Conservation (phyloP, 2,888 invertebrate species). For the Ectemnius cavifrons region DNA sequence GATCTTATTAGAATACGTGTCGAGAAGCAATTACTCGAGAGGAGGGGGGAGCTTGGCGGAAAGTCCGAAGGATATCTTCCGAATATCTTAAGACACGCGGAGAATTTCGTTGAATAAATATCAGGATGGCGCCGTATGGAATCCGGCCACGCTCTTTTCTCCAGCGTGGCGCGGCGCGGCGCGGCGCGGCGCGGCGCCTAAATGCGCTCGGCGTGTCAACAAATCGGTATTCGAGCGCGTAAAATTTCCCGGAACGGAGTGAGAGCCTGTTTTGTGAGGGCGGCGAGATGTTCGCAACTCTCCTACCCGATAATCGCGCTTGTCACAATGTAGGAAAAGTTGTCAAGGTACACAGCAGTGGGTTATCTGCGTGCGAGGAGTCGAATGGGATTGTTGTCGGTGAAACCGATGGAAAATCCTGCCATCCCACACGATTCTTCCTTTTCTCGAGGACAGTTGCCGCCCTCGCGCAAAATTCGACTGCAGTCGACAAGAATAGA, state of each 20-base stretch:
- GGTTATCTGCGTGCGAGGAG: conserved; percentile 31
- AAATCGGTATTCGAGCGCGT: conserved; percentile 48
- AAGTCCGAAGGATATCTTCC: conserved; percentile 19
- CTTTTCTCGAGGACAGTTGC: conserved; percentile 38
- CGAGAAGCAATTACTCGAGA: too few relatives aligned
- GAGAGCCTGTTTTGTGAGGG: conserved; percentile 27
- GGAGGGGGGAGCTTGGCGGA: conserved; percentile 11
- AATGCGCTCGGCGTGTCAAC: conserved; percentile 51
- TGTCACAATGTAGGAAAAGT: background rate
- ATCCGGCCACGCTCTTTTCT: conserved; percentile 32
- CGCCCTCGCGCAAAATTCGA: conserved; percentile 45
- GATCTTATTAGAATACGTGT: too few relatives aligned
- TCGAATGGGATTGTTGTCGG: background rate
- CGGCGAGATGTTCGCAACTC: too few relatives aligned
- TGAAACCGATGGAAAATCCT: conserved; percentile 35
- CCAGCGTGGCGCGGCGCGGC: background rate
- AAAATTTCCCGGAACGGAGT: conserved; percentile 46
- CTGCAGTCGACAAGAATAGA: conserved; percentile 41
- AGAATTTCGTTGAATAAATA: conserved; percentile 53
- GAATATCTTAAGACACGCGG: conserved; percentile 35
- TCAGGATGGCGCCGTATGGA: conserved; percentile 54
- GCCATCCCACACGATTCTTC: conserved; percentile 40
- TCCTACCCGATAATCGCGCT: too few relatives aligned
- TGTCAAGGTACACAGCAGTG: background rate
- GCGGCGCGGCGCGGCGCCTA: conserved; percentile 39